Evolutionary conservation across 2,113 vertebrate genomes (phyloP), one percentile per base, ranked within the genome.

Genomic region (Monarcha castaneiventris): DNA sequence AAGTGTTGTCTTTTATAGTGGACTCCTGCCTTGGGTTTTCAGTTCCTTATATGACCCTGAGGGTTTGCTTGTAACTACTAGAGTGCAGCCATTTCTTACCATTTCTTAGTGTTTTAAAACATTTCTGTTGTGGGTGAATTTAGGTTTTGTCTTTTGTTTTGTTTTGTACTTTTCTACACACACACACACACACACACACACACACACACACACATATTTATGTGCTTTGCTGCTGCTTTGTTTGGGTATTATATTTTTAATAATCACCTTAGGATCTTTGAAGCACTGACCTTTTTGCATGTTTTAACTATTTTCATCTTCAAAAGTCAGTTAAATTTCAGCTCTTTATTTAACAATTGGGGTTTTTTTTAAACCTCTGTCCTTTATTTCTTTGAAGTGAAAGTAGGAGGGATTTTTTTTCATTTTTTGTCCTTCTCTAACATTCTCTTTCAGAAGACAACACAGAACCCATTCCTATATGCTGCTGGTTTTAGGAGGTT

Each of bases 331-430:
- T 32, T 26, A 30, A 80, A 23, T 77, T 87, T 87, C 39, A 73
- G 6, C 4, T 64, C 7, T 80, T 43, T 39, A 59, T 51, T 63
- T 83, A 48, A 35, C 2, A 4, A 10, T 25, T 30, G 19, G 11
- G 7, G 0, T 3, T 22, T 56, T 71, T 75, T 81, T n/a, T 4
- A 33, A 69, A 37, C 4, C 15, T 22, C 22, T 29, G 5, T 23
- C 6, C 4, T 62, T 62, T 46, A 59, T 44, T 44, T 48, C 15
- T 76, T 74, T 48, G 23, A 8, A 25, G 5, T 27, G 23, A 37
- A 37, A 37, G 37, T 51, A 37, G 8, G 3, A 6, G 1, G 1
- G 0, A 10, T 41, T 8, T 61, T 6, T 15, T 7, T 5, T 49
- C 48, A 3, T 27, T 43, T 76, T 48, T 66, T 48, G 4, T 14